These are phyloP conservation scores for Prionace glauca DNA, from an alignment of 2,797 vertebrate species.

Conservation along the genomic window DNA sequence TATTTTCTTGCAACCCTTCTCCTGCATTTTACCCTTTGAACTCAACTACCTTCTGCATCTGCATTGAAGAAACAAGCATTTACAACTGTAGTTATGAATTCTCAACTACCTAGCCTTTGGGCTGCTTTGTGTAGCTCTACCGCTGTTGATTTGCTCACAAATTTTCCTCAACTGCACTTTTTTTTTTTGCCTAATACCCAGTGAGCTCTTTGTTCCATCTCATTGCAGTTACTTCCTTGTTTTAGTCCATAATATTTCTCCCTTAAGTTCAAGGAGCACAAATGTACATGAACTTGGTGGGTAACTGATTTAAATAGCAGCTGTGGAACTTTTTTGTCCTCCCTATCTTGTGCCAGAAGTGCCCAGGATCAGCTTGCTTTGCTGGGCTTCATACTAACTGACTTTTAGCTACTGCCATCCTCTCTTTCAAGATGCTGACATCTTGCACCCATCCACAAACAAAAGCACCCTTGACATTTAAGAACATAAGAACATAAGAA, in stretches of 20 bases:
- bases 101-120: background rate
- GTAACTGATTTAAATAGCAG: background rate
- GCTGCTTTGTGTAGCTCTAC: background rate
- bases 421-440: too few species aligned
- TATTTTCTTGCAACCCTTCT: background rate
- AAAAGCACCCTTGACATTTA: too few species aligned
- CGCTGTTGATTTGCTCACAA: background rate
- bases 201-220: background rate
- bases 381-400: too few species aligned
- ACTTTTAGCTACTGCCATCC: too few species aligned
- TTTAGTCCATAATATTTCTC: background rate
- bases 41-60: background rate
- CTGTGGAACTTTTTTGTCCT: background rate
- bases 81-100: background rate
- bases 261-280: background rate
- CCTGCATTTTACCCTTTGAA: background rate
- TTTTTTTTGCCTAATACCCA: background rate
- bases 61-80: background rate
- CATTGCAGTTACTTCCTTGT: background rate
- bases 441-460: too few species aligned
- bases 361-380: background rate
- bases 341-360: background rate
- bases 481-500: too few species aligned
- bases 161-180: background rate
- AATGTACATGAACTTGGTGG: background rate